Percentiles rank a stretch among this genome's conserved stretches.
Evolutionary conservation across 92 coral and sea anemone species (phyloP).

Genomic region (Montipora capitata): DNA sequence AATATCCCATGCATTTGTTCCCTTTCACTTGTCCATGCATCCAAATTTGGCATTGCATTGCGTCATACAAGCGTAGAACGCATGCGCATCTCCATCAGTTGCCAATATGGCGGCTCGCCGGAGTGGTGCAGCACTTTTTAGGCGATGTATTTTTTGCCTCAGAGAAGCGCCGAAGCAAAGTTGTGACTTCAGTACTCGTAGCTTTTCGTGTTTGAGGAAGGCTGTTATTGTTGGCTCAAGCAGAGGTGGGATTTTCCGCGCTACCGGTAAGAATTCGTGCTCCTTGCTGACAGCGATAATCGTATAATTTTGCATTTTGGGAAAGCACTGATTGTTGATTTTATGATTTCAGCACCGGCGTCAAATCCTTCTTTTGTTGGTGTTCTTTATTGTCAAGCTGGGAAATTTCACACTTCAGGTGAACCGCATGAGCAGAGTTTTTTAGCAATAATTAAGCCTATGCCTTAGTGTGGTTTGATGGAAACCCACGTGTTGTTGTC

Average conservation of each 20-base stretch:
- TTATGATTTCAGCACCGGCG: slow-evolving; percentile 15
- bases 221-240: slow-evolving; percentile 18
- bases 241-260: slow-evolving; percentile 30
- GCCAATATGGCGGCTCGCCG: slow-evolving; percentile 67
- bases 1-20: background rate
- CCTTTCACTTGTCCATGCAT: background rate
- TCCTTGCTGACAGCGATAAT: background rate
- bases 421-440: background rate
- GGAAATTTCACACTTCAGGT: slow-evolving; percentile 74
- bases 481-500: slow-evolving; percentile 21
- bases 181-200: background rate
- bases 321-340: background rate
- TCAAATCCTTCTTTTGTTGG: slow-evolving; percentile 36
- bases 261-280: slow-evolving; percentile 11
- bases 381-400: slow-evolving; percentile 21
- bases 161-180: slow-evolving; percentile 19
- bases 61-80: slow-evolving; percentile 34
- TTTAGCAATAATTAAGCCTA: too few species aligned
- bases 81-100: slow-evolving; percentile 42
- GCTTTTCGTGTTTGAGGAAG: slow-evolving; percentile 10
- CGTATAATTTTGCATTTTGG: background rate
- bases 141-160: slow-evolving; percentile 41
- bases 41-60: slow-evolving; percentile 20
- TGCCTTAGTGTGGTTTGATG: too few species aligned
- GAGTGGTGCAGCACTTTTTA: slow-evolving; percentile 9